phyloP scores from a whole-genome alignment of 1,140 invertebrate species.

The Hycleus cichorii region DNA sequence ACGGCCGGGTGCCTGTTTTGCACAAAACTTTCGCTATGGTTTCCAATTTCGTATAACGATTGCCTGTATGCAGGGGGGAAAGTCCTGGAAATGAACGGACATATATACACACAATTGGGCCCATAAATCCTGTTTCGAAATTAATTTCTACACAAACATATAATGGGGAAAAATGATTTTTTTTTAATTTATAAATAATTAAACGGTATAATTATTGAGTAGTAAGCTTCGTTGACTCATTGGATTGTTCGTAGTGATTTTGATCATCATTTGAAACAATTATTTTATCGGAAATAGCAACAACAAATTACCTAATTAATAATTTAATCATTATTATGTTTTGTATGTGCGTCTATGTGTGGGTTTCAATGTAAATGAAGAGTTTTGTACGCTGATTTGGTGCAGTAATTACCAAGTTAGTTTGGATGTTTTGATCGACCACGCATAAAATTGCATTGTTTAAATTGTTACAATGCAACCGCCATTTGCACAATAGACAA shows the following conservation, averaged over 20 bases:
- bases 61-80: background rate
- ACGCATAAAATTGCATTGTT: conserved; percentile 18
- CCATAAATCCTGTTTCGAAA: no score
- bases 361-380: no score
- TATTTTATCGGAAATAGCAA: conserved; percentile 6
- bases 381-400: conserved; percentile 5
- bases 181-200: no score
- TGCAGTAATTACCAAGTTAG: conserved; percentile 11
- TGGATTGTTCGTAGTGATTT: no score
- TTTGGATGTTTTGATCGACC: conserved; percentile 9
- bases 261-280: background rate
- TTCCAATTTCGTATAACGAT: conserved; percentile 14
- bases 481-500: background rate
- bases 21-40: conserved; percentile 17
- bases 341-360: no score
- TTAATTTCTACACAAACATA: no score
- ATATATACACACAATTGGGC: no score
- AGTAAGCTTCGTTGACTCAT: no score
- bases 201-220: no score
- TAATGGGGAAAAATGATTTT: no score
- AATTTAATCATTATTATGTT: conserved; percentile 13
- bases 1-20: conserved; percentile 20
- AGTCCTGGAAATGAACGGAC: no score
- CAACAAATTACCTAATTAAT: conserved; percentile 16
- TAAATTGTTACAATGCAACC: conserved; percentile 11